phyloP scores from a whole-genome alignment of 2,797 vertebrate genomes.

The Eutrigla gurnardus region DNA sequence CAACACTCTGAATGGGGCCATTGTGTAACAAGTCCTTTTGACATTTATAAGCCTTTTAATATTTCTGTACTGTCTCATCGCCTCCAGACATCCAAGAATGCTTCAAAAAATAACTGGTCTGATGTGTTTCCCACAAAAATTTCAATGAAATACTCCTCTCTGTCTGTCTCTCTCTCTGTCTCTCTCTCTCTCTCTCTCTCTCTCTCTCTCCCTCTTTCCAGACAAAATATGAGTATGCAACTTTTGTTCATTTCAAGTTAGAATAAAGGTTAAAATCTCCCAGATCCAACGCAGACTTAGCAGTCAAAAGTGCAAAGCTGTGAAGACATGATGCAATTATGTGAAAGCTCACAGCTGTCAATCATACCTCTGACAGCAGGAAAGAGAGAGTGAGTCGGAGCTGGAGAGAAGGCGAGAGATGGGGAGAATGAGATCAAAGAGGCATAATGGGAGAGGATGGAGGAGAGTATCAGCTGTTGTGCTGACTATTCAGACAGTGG shows the following conservation, averaged over 20 bases:
- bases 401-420: slow-evolving; percentile 7
- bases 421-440: slow-evolving; percentile 56
- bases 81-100: background rate
- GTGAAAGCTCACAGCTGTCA: slow-evolving; percentile 66
- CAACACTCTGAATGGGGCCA: background rate
- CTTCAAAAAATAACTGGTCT: background rate
- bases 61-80: background rate
- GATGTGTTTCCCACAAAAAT: background rate
- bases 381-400: slow-evolving; percentile 22
- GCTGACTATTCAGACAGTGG: slow-evolving; percentile 55
- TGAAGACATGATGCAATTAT: slow-evolving; percentile 72
- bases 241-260: background rate
- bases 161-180: too few relatives aligned
- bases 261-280: slow-evolving; percentile 24
- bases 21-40: background rate
- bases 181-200: too few relatives aligned
- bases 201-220: background rate
- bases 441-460: slow-evolving; percentile 19
- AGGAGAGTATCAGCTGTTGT: slow-evolving; percentile 46
- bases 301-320: slow-evolving; percentile 28
- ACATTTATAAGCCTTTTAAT: background rate
- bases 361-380: slow-evolving; percentile 47
- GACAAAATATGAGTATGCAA: slow-evolving; percentile 2
- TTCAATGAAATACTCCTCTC: background rate
- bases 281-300: slow-evolving; percentile 23